Percentiles rank a stretch among this genome's conserved stretches.
Evolutionary conservation across 1,140 invertebrate genomes (phyloP).

Genomic region (Helicoverpa armigera): DNA sequence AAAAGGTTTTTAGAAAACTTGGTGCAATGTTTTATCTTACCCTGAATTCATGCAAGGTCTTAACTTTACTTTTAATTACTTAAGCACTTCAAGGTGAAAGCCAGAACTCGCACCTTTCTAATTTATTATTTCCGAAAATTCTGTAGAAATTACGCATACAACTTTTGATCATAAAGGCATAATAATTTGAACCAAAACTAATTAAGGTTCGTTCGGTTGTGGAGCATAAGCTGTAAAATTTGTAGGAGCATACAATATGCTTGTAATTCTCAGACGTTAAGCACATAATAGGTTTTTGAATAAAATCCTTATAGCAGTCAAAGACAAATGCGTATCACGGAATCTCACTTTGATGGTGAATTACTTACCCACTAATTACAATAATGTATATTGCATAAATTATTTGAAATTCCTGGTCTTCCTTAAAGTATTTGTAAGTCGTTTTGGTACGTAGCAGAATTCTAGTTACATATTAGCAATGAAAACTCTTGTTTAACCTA

Average conservation of each 20-base stretch:
- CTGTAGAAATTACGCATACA: constrained; percentile 4
- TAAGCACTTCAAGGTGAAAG: not conserved
- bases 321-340: not conserved
- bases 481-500: not conserved
- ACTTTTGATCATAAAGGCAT: constrained; percentile 33
- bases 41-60: not conserved
- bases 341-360: too few relatives aligned
- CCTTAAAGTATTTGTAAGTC: too few relatives aligned
- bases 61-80: constrained; percentile 8
- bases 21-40: not conserved
- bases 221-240: constrained; percentile 1
- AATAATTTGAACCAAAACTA: constrained; percentile 20
- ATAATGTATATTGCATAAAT: too few relatives aligned
- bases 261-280: constrained; percentile 8
- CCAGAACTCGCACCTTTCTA: not conserved
- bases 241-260: not conserved
- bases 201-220: constrained; percentile 26
- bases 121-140: constrained; percentile 26
- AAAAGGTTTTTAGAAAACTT: constrained; percentile 11
- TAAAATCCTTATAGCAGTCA: not conserved
- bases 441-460: too few relatives aligned
- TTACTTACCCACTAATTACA: too few relatives aligned
- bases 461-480: too few relatives aligned
- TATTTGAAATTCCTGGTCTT: too few relatives aligned
- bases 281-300: not conserved